Base-by-base conservation (phyloP, 2,113 vertebrate genomes). In the Myiagra hebetior region DNA sequence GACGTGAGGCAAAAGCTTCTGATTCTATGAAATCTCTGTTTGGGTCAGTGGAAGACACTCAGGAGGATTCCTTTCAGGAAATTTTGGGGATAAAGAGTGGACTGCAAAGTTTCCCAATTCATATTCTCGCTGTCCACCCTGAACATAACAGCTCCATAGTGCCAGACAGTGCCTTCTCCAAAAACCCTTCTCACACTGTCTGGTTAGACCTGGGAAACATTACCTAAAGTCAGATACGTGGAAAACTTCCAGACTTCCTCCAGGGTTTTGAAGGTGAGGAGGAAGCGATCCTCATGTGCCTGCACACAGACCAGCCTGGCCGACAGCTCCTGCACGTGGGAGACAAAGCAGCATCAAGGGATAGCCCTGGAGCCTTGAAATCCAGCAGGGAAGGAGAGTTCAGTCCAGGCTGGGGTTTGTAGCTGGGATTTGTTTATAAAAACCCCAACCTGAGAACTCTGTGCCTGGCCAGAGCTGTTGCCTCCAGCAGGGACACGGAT, bases 171-270 rank as follows among this genome's bases (percentile, higher is more conserved):
- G 33, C 22, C 37, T 83, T 33, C 46, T 42, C 42, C 39, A 69
- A 53, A 92, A 92, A 13, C 42, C 10, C 26, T 65, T 44, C 55
- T 62, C 67, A 50, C 18, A 4, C 15, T 20, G 6, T 8, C 39
- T 73, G 35, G 31, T 65, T 3, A 37, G 21, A 8, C 17, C 52
- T 49, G 57, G 56, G 59, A 28, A 27, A 30, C 21, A 7, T 79
- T 98, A 99, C 99, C 99, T 97, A 99, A 97, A 41, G 98, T 97
- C 65, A 99, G 96, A 53, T 99, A 99, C 0, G 99, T 99, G n/a
- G 99, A 99, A 96, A 99, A 99, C 97, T 99, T 99, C 99, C 99
- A 99, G 85, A 99, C 98, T 98, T 99, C 99, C 93, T 99, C 99
- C 41, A 99, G 94, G 13, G 99, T 99, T 98, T 99, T 99, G 96